Conservation (phyloP, 1,140 invertebrate genomes). For the Megathymus violae region DNA sequence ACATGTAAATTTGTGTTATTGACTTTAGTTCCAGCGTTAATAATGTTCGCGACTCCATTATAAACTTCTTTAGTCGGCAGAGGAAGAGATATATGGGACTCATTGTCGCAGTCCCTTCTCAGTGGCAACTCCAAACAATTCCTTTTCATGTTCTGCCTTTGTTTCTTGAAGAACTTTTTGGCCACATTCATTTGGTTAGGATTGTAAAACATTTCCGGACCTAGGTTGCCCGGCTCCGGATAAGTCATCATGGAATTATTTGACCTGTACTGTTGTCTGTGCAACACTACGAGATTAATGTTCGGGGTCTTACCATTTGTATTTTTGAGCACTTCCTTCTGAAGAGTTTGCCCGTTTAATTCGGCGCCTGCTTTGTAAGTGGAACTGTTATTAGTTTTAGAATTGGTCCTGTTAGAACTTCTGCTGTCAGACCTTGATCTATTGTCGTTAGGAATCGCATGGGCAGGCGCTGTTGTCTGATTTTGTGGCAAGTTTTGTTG, state of each 20-base stretch:
- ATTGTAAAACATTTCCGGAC: conserved; percentile 95
- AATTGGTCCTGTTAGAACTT: conserved; percentile 84
- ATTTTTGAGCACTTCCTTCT: conserved; percentile 71
- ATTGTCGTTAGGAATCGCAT: conserved; percentile 79
- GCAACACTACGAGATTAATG: conserved; percentile 87
- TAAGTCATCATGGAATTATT: conserved; percentile 89
- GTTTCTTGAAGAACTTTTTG: conserved; percentile 95
- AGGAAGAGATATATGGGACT: conserved; percentile 84
- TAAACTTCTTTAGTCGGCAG: conserved; percentile 82
- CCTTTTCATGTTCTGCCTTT: conserved; percentile 89
- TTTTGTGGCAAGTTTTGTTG: conserved; percentile 83
- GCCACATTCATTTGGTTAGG: conserved; percentile 96
- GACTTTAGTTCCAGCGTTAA: conserved; percentile 88
- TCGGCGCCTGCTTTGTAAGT: conserved; percentile 83
- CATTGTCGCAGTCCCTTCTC: conserved; percentile 86
- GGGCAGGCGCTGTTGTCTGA: conserved; percentile 66
- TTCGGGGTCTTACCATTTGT: conserved; percentile 78
- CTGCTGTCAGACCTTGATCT: conserved; percentile 86
- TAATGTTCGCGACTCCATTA: conserved; percentile 86
- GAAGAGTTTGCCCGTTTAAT: conserved; percentile 77
- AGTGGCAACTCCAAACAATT: conserved; percentile 89
- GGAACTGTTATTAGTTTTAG: conserved; percentile 84
- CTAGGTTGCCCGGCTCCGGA: conserved; percentile 84
- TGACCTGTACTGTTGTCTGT: conserved; percentile 88
- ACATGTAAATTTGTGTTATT: conserved; percentile 92